Base-by-base conservation (phyloP, 37 sponge, comb jelly and placozoan species). In the Lycopodina hypogea region DNA sequence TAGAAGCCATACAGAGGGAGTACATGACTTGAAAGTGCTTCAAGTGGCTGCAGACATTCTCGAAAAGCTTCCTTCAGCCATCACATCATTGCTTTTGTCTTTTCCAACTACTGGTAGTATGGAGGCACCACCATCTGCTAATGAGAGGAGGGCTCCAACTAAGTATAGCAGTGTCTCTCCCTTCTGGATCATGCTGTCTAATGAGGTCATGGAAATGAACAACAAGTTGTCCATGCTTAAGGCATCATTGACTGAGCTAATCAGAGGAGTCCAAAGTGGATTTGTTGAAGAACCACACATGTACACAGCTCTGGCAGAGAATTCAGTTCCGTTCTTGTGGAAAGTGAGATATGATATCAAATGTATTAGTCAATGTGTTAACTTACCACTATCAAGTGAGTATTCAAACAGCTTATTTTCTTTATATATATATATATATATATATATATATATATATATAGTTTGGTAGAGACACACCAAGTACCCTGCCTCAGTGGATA, bases 161-260 rank as follows among this genome's bases (percentile, higher is more conserved):
- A 45, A 45, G 4, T 45, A 45, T 45, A 12, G 8, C 48, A 45
- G 9, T 45, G 30, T 65, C 17, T 78, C 78, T 59, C 78, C 78
- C 45, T 78, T 42, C 36, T 78, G 78, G 78, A 19, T 64, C 32
- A 15, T 78, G 34, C 66, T 78, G 1, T 65, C 50, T 4, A 60
- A 42, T 37, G 78, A 78, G 33, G 78, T 65, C 0, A 2, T 40
- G 33, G 65, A 36, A 22, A 37, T 40, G 45, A 78, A 78, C 40
- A 21, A 65, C 42, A 65, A 32, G 30, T 32, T 78, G 36, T n/a
- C 29, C 21, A 42, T 45, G 50, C 24, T 78, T 9, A 30, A 29
- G 14, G 12, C 51, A 1, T 40, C 66, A 12, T 26, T 78, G 24
- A 64, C 18, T 1, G 22, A 22, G 19, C 24, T 65, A 30, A 24